phyloP scores from a whole-genome alignment of 2,888 invertebrate species.

The Brachylomia viminalis region DNA sequence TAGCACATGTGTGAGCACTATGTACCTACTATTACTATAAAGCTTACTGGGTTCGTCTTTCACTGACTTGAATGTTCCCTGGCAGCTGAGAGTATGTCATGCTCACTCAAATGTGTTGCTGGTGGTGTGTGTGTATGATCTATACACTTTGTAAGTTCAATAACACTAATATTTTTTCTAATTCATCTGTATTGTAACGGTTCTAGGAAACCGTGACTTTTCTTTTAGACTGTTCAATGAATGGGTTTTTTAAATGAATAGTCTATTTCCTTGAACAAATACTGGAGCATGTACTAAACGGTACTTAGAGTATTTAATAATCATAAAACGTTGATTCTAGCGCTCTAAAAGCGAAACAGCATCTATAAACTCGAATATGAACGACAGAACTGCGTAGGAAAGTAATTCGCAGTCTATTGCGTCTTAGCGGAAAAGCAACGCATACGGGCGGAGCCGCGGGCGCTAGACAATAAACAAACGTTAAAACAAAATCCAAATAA shows the following conservation, averaged over 20 bases:
- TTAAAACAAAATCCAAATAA: conserved; percentile 46
- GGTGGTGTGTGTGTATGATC: too few species aligned
- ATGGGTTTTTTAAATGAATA: not conserved
- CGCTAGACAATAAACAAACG: conserved; percentile 48
- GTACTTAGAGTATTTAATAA: conserved; percentile 7
- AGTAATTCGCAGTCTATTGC: conserved; percentile 23
- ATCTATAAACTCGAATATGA: conserved; percentile 11
- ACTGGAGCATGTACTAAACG: not conserved
- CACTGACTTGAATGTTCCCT: too few species aligned
- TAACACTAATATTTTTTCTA: conserved; percentile 17
- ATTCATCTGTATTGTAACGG: not conserved
- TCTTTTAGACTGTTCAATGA: not conserved
- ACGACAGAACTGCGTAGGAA: conserved; percentile 30
- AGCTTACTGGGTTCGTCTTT: too few species aligned
- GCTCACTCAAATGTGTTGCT: too few species aligned
- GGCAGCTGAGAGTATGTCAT: too few species aligned
- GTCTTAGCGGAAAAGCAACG: conserved; percentile 27
- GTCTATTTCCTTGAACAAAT: not conserved
- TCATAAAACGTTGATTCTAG: conserved; percentile 19
- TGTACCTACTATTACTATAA: too few species aligned
- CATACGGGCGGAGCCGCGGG: conserved; percentile 23
- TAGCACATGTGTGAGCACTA: too few species aligned
- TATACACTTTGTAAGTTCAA: conserved; percentile 28
- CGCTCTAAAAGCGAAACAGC: conserved; percentile 1
- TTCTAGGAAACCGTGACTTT: not conserved